Evolutionary conservation across 2,797 vertebrate species (phyloP).

Genomic region (Phrynocephalus vlangalii): DNA sequence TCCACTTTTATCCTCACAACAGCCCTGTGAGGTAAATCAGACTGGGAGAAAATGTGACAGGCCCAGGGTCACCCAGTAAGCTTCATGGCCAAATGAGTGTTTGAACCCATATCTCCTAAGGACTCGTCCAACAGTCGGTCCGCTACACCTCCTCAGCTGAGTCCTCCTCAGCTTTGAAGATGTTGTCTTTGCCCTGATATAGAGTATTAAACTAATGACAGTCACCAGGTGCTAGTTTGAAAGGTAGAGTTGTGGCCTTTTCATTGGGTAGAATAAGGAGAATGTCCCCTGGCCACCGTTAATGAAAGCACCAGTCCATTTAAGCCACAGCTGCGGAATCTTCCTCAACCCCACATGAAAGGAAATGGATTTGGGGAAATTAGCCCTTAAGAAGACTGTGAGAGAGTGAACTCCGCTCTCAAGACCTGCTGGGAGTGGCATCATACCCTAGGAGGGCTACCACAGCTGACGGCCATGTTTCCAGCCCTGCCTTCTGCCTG

Average conservation of each 20-base stretch:
- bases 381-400: not conserved
- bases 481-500: not conserved
- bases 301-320: not conserved
- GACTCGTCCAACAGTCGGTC: no score
- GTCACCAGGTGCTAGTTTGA: not conserved
- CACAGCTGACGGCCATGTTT: constrained; percentile 9
- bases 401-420: not conserved
- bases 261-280: not conserved
- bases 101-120: no score
- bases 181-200: no score
- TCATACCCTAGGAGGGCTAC: not conserved
- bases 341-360: not conserved
- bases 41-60: no score
- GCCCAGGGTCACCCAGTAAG: no score
- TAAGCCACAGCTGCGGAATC: not conserved
- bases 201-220: not conserved
- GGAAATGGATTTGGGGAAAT: not conserved
- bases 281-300: no score
- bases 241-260: not conserved
- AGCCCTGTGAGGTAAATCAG: no score
- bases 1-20: no score
- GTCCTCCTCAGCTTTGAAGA: no score
- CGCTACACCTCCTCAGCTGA: no score
- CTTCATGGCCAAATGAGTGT: no score
- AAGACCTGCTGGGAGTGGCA: rapidly evolving